phyloP scores from a whole-genome alignment of 2,797 vertebrate species.

The Nasua narica region DNA sequence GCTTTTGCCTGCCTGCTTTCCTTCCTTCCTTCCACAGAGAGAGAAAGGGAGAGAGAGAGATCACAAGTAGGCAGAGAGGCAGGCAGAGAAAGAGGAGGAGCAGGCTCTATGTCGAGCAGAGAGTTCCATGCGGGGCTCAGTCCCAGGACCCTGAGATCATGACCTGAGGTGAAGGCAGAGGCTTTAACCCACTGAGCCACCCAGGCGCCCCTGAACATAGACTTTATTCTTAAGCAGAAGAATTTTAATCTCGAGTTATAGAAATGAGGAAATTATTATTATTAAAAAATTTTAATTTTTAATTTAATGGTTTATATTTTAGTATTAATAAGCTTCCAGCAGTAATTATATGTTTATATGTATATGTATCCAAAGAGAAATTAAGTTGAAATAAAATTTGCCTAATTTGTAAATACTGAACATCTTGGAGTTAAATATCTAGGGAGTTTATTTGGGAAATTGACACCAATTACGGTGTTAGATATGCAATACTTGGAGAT shows the following conservation, averaged over 20 bases:
- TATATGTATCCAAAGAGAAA: not conserved
- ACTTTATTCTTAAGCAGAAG: not conserved
- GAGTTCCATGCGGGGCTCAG: too few species aligned
- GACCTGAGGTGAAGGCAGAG: too few species aligned
- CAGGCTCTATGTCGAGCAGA: too few species aligned
- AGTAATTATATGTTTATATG: not conserved
- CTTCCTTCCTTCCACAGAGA: too few species aligned
- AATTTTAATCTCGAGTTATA: not conserved
- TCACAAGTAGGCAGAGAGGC: too few species aligned
- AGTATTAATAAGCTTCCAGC: not conserved
- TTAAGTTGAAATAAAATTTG: conserved; percentile 36
- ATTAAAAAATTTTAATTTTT: conserved; percentile 48
- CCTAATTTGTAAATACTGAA: conserved; percentile 21
- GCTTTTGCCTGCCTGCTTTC: too few species aligned
- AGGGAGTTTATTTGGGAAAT: conserved; percentile 27
- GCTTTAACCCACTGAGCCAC: too few species aligned
- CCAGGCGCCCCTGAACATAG: not conserved
- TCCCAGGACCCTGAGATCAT: too few species aligned
- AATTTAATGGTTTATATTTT: not conserved
- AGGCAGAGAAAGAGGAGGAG: too few species aligned
- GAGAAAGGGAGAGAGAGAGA: too few species aligned
- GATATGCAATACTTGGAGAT: not conserved
- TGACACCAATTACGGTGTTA: not conserved
- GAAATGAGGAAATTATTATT: conserved; percentile 2
- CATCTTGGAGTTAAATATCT: conserved; percentile 30